A percentile compares a stretch with the other conserved stretches of the same genome.
These are phyloP conservation scores for Lepisosteus osseus DNA, from an alignment of 2,113 vertebrate species.

Conservation along the genomic window DNA sequence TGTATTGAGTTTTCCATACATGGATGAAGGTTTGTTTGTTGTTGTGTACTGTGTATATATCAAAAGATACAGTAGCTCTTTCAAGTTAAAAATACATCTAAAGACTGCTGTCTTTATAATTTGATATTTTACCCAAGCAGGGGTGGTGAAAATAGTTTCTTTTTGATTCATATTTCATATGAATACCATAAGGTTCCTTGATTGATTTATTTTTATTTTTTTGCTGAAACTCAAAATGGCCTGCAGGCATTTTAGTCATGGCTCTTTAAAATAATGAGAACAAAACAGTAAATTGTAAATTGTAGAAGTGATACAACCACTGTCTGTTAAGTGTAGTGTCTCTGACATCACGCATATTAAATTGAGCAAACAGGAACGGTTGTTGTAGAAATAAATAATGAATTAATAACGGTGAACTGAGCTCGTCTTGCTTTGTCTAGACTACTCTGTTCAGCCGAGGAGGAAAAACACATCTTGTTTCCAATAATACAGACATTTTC, in stretches of 20 bases:
- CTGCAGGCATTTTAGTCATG: not conserved
- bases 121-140: not conserved
- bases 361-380: too few relatives aligned
- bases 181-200: not conserved
- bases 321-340: too few relatives aligned
- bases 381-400: not conserved
- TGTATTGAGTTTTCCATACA: too few relatives aligned
- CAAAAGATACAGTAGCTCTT: constrained; percentile 6
- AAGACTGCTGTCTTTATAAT: constrained; percentile 8
- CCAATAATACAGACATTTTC: not conserved
- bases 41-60: constrained; percentile 8
- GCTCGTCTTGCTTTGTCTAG: not conserved
- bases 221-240: not conserved
- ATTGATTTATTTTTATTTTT: not conserved
- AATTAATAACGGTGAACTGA: not conserved
- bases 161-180: constrained; percentile 8
- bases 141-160: constrained; percentile 12
- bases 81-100: constrained; percentile 19
- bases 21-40: not conserved
- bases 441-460: not conserved
- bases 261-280: too few relatives aligned
- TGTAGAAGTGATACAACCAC: too few relatives aligned
- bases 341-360: too few relatives aligned
- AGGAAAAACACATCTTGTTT: not conserved
- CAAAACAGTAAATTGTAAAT: too few relatives aligned